Conservation (phyloP, 2,797 vertebrate genomes). For the Catharus ustulatus region DNA sequence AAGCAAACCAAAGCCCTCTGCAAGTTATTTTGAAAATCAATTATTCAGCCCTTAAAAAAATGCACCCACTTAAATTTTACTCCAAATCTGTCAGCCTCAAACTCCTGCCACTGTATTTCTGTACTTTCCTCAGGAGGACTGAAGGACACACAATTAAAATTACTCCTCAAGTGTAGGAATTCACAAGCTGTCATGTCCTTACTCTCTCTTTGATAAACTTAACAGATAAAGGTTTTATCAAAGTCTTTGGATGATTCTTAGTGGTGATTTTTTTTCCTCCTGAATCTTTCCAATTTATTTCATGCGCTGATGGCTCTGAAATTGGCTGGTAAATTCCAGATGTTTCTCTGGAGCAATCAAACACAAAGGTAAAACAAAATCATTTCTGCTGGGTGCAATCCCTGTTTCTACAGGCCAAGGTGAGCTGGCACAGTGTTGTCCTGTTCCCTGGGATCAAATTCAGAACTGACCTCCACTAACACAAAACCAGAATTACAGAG, state of each 20-base stretch:
- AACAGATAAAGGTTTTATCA: not conserved
- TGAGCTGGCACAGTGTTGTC: fast-evolving
- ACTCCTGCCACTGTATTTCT: not conserved
- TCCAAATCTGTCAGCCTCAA: not conserved
- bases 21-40: not conserved
- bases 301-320: not conserved
- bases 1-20: not conserved
- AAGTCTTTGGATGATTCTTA: not conserved
- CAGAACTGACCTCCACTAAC: not conserved
- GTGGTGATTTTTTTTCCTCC: fast-evolving
- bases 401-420: not conserved
- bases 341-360: not conserved
- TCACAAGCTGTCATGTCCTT: not conserved
- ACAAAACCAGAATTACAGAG: not conserved
- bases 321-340: not conserved
- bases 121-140: not conserved
- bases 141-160: not conserved
- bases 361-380: not conserved
- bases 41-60: not conserved
- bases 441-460: not conserved
- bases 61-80: not conserved
- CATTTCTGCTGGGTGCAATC: not conserved
- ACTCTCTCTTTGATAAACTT: not conserved
- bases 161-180: not conserved
- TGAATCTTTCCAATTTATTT: not conserved